Percentiles rank a stretch among this genome's conserved stretches.
Evolutionary conservation across 2,113 vertebrate species (phyloP).

Genomic region (Gallinago undulata): DNA sequence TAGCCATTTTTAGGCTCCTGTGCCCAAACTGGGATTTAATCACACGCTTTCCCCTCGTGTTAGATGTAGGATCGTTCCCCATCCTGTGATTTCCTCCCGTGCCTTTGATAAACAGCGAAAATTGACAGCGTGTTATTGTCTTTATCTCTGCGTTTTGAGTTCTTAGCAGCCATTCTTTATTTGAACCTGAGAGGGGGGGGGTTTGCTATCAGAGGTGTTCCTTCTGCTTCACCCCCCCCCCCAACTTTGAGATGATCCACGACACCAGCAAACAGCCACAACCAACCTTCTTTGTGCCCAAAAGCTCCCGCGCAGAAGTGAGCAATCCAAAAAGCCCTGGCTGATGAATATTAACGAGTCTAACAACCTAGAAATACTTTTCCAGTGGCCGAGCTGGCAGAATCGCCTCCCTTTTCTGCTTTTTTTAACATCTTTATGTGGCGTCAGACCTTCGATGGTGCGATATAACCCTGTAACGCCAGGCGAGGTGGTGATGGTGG

Average conservation of each 20-base stretch:
- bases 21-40: background rate
- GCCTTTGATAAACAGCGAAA: background rate
- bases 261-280: background rate
- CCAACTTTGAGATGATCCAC: background rate
- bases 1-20: background rate
- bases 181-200: background rate
- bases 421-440: background rate
- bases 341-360: constrained; percentile 52
- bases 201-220: background rate
- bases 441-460: background rate
- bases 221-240: background rate
- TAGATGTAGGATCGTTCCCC: background rate
- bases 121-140: fast-evolving
- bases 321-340: constrained; percentile 30
- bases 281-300: background rate
- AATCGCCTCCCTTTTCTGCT: background rate
- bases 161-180: background rate
- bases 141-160: background rate
- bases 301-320: constrained; percentile 10
- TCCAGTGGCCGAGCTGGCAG: background rate
- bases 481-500: fast-evolving
- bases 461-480: fast-evolving
- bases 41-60: background rate
- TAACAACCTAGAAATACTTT: background rate
- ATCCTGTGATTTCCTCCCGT: background rate